Conservation (phyloP, 1,140 invertebrate genomes). For the Bombus fervidus region DNA sequence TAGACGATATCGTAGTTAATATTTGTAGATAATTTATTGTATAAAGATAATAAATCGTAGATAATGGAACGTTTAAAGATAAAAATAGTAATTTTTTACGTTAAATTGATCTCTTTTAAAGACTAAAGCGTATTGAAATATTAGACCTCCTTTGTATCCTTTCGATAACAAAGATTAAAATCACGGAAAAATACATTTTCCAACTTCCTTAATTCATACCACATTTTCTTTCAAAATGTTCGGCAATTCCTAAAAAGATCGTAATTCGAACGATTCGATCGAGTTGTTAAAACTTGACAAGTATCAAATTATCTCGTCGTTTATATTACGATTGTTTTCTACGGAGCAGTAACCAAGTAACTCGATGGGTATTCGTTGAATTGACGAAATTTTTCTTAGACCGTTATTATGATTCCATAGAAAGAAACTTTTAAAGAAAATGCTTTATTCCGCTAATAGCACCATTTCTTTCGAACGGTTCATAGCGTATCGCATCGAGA, state of each 20-base stretch:
- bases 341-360: background rate
- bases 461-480: constrained; percentile 8
- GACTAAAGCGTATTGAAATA: background rate
- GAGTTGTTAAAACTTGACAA: background rate
- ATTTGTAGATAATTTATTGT: background rate
- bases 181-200: background rate
- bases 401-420: constrained; percentile 7
- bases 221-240: background rate
- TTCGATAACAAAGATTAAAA: background rate
- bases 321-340: background rate
- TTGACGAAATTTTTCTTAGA: background rate
- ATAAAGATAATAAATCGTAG: no score
- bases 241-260: fast-evolving
- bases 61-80: no score
- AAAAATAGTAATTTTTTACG: no score
- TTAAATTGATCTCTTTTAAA: no score
- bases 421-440: constrained; percentile 29
- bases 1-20: no score
- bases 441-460: constrained; percentile 42
- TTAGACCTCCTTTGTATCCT: background rate
- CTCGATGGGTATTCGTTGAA: background rate
- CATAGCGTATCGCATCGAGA: constrained; percentile 4
- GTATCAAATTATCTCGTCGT: background rate
- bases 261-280: background rate
- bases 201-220: background rate